Evolutionary conservation across 2,888 invertebrate species (phyloP).

Genomic region (Hemaris fuciformis): DNA sequence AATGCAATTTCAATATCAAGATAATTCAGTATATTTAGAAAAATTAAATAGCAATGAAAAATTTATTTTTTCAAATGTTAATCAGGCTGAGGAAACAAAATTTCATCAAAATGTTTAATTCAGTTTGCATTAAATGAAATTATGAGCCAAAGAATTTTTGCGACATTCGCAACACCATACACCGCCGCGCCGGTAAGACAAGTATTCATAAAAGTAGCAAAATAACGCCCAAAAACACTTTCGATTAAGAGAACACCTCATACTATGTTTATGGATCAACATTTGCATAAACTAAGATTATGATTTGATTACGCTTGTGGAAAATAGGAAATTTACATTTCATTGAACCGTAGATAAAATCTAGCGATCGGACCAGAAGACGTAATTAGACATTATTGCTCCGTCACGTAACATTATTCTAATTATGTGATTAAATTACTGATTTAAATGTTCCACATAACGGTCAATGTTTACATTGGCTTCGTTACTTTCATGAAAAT

Average conservation of each 20-base stretch:
- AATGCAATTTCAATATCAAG: too few relatives aligned
- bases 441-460: not conserved
- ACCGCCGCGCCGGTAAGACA: too few relatives aligned
- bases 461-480: not conserved
- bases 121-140: too few relatives aligned
- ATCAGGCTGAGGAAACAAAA: too few relatives aligned
- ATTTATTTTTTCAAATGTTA: too few relatives aligned
- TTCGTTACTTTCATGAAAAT: not conserved
- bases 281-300: not conserved
- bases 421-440: constrained; percentile 4
- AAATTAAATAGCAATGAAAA: too few relatives aligned
- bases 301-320: not conserved
- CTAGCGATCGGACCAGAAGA: not conserved
- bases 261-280: not conserved
- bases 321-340: not conserved
- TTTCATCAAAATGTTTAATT: too few relatives aligned
- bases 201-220: too few relatives aligned
- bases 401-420: constrained; percentile 12
- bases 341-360: not conserved
- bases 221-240: too few relatives aligned
- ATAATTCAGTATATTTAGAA: too few relatives aligned
- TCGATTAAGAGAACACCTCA: not conserved
- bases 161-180: too few relatives aligned
- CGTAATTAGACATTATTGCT: constrained; percentile 13
- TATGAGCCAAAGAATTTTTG: too few relatives aligned